A percentile compares a stretch with the other conserved stretches of the same genome.
These are phyloP conservation scores for Brachypterus glaber DNA, from an alignment of 2,888 invertebrate species.

Conservation along the genomic window DNA sequence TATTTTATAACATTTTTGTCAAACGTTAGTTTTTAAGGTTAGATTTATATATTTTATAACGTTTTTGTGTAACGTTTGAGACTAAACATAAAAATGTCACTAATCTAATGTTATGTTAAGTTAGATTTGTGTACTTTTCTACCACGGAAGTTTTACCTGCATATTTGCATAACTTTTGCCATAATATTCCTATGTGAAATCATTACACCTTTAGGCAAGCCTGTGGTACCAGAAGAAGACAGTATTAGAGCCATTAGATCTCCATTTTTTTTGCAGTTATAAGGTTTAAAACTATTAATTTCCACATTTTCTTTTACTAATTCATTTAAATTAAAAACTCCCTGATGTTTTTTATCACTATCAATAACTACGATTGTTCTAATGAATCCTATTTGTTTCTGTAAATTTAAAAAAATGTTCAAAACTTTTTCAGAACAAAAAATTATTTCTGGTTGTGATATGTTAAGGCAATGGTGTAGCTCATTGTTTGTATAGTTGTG, in stretches of 20 bases:
- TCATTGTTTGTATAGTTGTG: slow-evolving; percentile 25
- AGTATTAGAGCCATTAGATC: slow-evolving; percentile 32
- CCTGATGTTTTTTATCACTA: slow-evolving; percentile 5
- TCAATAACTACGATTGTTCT: slow-evolving; percentile 50
- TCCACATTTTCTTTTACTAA: too few relatives aligned
- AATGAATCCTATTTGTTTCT: slow-evolving; percentile 29
- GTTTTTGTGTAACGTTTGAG: too few relatives aligned
- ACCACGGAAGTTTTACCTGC: too few relatives aligned
- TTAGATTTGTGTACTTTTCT: too few relatives aligned
- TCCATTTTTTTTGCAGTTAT: slow-evolving; percentile 17
- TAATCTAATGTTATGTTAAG: too few relatives aligned
- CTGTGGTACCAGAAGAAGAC: slow-evolving; percentile 63
- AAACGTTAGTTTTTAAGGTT: too few relatives aligned
- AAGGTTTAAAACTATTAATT: slow-evolving; percentile 17
- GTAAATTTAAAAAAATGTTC: slow-evolving; percentile 46
- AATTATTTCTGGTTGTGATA: slow-evolving; percentile 56
- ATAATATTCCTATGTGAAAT: slow-evolving; percentile 49
- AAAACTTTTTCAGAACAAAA: slow-evolving; percentile 52
- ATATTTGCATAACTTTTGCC: slow-evolving; percentile 15
- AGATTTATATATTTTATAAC: too few relatives aligned
- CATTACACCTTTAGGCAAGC: slow-evolving; percentile 58
- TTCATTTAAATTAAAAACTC: slow-evolving; percentile 6
- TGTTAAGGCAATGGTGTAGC: slow-evolving; percentile 46
- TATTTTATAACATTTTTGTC: too few relatives aligned
- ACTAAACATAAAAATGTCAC: too few relatives aligned